Base-by-base conservation (phyloP, 2,797 vertebrate species). In the Takifugu ocellatus region DNA sequence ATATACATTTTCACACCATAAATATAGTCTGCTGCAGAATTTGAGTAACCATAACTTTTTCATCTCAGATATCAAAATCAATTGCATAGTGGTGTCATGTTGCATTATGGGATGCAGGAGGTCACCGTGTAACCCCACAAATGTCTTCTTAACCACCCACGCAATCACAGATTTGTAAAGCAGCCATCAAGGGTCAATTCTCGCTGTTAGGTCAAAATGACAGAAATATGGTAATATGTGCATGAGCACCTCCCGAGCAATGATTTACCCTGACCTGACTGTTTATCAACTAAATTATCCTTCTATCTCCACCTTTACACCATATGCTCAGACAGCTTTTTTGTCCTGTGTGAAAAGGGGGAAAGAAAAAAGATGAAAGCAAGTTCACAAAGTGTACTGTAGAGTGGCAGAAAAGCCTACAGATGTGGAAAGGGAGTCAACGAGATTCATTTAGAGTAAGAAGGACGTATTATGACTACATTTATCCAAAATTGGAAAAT, bases 401-500 rank as follows among this genome's bases (percentile, higher is more conserved):
- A 61, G 77, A 16, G 11, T 67, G 76, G 78, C 44, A 80, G 74
- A 85, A 79, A 51, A 15, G 12, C 83, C 73, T 76, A 84, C 74
- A 74, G 81, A 86, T 71, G 72, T 58, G 76, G 80, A 78, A 80
- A 2, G 36, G 65, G 83, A 86, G 89, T 89, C 84, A 88, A 89
- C 87, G 87, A 88, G 83, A 91, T 91, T 92, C 89, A 89, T 92
- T 91, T 88, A 83, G 71, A 76, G 82, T 82, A 83, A 76, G 85
- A 83, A 79, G 80, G 75, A 74, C 80, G 81, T 79, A 86, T 90
- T 90, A 90, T 81, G 84, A 87, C 87, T 81, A 88, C 89, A 91
- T 93, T 92, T 92, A 91, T 90, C 89, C 85, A 82, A 92, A 93
- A 92, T 93, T 90, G 91, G 88, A 84, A 91, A 90, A 91, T 93